Evolutionary conservation across 2,888 invertebrate species (phyloP).

Genomic region (Endotricha flammealis): DNA sequence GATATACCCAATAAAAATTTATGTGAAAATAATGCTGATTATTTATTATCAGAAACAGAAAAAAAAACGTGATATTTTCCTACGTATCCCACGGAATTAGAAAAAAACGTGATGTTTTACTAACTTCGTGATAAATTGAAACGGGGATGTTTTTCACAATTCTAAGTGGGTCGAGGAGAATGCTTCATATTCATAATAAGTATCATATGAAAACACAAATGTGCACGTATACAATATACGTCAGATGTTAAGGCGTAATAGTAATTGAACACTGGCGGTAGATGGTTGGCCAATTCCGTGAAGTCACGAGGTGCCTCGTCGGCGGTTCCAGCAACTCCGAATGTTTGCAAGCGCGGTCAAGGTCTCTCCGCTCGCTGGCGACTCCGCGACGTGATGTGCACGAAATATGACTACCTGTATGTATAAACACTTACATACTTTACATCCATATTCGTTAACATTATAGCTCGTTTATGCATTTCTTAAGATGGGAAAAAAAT

Average conservation of each 20-base stretch:
- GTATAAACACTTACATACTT: constrained; percentile 33
- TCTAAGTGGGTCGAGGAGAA: constrained; percentile 20
- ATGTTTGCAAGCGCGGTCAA: constrained; percentile 56
- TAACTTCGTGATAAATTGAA: constrained; percentile 14
- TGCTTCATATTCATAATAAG: too few species aligned
- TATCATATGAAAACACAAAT: constrained; percentile 17
- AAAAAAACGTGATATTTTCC: not conserved
- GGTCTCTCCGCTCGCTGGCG: constrained; percentile 54
- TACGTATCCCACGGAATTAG: not conserved
- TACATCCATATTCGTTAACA: constrained; percentile 31
- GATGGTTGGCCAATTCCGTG: constrained; percentile 38
- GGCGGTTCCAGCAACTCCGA: constrained; percentile 32
- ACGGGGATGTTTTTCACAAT: constrained; percentile 10
- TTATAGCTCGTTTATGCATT: constrained; percentile 5
- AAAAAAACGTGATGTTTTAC: constrained; percentile 14
- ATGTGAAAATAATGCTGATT: not conserved
- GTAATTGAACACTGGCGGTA: constrained; percentile 43
- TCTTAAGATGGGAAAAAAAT: not conserved
- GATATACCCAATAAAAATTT: not conserved
- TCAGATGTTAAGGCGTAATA: constrained; percentile 32
- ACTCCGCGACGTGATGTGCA: constrained; percentile 44
- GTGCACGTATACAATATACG: constrained; percentile 27
- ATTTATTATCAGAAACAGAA: not conserved
- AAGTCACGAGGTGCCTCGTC: constrained; percentile 47
- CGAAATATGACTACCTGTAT: constrained; percentile 41